Conservation (phyloP, 2,113 vertebrate genomes). For the Pao palembangensis region DNA sequence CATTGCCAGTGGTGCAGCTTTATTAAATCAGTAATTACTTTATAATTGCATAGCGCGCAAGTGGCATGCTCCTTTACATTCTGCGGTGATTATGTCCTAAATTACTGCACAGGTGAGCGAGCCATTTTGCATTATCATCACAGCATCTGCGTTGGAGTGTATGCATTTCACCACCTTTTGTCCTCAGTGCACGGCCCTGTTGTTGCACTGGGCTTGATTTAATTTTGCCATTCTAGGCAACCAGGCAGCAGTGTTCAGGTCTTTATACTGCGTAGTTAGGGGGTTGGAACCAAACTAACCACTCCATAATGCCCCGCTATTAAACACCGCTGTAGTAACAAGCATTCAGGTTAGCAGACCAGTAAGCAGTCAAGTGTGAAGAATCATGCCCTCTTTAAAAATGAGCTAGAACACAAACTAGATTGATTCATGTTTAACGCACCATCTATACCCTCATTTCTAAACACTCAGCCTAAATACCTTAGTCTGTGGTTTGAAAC, state of each 20-base stretch:
- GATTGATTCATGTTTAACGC: too few relatives aligned
- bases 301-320: too few relatives aligned
- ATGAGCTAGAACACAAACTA: too few relatives aligned
- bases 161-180: not conserved
- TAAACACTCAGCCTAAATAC: too few relatives aligned
- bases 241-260: too few relatives aligned
- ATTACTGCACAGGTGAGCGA: slow-evolving; percentile 27
- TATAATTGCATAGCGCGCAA: slow-evolving; percentile 48
- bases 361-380: too few relatives aligned
- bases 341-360: too few relatives aligned
- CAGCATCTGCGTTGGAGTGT: not conserved
- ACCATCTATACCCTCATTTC: too few relatives aligned
- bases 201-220: slow-evolving; percentile 10
- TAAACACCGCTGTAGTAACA: too few relatives aligned
- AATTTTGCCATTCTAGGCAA: slow-evolving; percentile 3
- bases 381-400: too few relatives aligned
- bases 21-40: slow-evolving; percentile 54
- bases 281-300: not conserved
- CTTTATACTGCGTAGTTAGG: not conserved
- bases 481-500: too few relatives aligned
- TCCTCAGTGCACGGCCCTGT: not conserved
- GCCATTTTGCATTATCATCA: slow-evolving; percentile 6
- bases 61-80: slow-evolving; percentile 30
- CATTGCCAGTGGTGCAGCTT: slow-evolving; percentile 42
- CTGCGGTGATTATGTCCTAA: slow-evolving; percentile 34